A percentile compares a stretch with the other conserved stretches of the same genome.
Evolutionary conservation across 1,140 invertebrate genomes (phyloP).

Genomic region (Eriosoma lanigerum): DNA sequence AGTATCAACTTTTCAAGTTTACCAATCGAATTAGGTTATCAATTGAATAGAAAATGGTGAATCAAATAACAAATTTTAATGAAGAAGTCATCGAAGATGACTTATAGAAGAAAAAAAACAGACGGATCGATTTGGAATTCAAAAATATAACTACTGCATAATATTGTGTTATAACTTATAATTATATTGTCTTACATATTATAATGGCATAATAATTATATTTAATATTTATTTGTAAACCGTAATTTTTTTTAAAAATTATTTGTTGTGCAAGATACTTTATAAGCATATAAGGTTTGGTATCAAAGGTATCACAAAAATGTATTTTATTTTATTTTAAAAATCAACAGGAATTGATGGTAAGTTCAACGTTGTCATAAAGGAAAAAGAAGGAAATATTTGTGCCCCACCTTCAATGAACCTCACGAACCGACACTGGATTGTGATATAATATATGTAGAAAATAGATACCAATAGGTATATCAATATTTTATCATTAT

Average conservation of each 20-base stretch:
- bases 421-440: neutral
- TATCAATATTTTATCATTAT: no score
- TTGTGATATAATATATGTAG: no score
- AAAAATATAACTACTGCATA: slow-evolving; percentile 4
- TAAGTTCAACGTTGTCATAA: neutral
- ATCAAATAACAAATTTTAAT: neutral
- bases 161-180: neutral
- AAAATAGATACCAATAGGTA: no score
- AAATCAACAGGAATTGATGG: neutral
- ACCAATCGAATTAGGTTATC: no score
- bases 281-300: no score
- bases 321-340: no score
- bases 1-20: neutral
- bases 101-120: neutral
- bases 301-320: no score
- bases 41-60: slow-evolving; percentile 24
- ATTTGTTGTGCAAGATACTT: neutral
- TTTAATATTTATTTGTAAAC: neutral
- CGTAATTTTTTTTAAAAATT: neutral
- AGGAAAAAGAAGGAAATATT: neutral
- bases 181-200: neutral
- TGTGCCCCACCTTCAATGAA: neutral
- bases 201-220: neutral
- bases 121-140: neutral
- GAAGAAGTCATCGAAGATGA: neutral